Evolutionary conservation across 2,113 vertebrate genomes (phyloP), one percentile per base, ranked within the genome.

Genomic region (Perca fluviatilis): DNA sequence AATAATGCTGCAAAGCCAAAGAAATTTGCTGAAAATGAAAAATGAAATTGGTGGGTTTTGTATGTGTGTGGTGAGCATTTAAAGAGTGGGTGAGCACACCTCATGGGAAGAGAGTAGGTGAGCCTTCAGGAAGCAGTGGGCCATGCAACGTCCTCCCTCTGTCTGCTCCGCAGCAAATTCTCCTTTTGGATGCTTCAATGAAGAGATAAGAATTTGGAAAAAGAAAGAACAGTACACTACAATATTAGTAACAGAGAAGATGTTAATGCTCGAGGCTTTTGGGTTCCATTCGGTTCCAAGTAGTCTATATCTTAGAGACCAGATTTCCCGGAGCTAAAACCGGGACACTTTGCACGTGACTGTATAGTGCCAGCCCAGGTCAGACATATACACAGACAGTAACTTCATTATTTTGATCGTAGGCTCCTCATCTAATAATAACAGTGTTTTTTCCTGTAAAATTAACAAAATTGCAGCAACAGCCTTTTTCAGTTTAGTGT

Each of bases 21-120:
- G 79, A 89, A 84, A 90, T 90, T 85, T 68, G 82, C 73, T 83
- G 84, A 74, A 89, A 91, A 91, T 89, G 90, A 88, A 87, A 90
- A 89, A 87, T 88, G 80, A 90, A 88, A 91, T 83, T 53, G 79
- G 72, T 82, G 84, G 56, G 56, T 69, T 70, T 62, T 76, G 21
- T 71, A 53, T 80, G 84, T 68, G 80, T 73, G 84, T 58, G 74
- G 57, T 70, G 36, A 46, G 77, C 33, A 5, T 88, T 83, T 84
- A 79, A 71, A 82, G 76, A 82, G 82, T 80, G 84, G 79, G 76
- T 69, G 87, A 84, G 82, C 12, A n/a, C 40, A 81, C 71, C 58
- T 85, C 77, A 19, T 70, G 83, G 86, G 79, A 85, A 82, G 0
- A n/a, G 85, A 84, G 81, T 3, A 74, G 81, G 70, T 75, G 86